Evolutionary conservation across 2,888 invertebrate genomes (phyloP), one percentile per base, ranked within the genome.

Genomic region (Adineta ricciae): DNA sequence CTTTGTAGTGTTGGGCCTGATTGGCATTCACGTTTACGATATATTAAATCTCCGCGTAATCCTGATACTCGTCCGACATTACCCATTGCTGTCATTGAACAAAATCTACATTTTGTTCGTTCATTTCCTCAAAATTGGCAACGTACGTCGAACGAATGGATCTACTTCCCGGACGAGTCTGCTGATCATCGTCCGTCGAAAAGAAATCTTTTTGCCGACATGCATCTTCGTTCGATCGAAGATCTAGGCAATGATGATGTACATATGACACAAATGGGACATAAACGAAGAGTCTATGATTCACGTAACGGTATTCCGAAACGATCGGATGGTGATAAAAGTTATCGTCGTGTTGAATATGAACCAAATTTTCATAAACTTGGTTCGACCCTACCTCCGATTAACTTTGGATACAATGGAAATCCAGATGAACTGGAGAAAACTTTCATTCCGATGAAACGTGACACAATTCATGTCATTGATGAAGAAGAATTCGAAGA

Each of bases 331-430:
- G 90, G 90, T 41, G 90, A 90, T 86, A 90, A 90, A 85, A 87
- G 86, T 32, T 90, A 90, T 86, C 88, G 89, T 84, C 88, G 88
- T n/a, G 88, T 88, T 11, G 90, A 90, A 86, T 90, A 89, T 84
- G 88, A 89, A n/a, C 87, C 88, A 9, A 86, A 87, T 46, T 90
- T 90, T 87, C 88, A 89, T 86, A 88, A 88, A 84, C 83, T 86
- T 1, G 89, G 89, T 9, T 88, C 88, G 27, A 88, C 89, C 9
- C 86, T 88, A n/a, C 89, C 89, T 27, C 83, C 88, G 1, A 87
- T 88, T 56, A 88, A 88, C 83, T 90, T 89, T 87, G 89, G 90
- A 89, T 90, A 38, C 2, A 64, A 27, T 11, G 83, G 41, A 85
- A 49, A 21, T 21, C 32, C 4, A 2, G 4, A 64, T 32, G 46